Evolutionary conservation across 2,113 vertebrate species (phyloP).

Genomic region (Platycercus adscitus): DNA sequence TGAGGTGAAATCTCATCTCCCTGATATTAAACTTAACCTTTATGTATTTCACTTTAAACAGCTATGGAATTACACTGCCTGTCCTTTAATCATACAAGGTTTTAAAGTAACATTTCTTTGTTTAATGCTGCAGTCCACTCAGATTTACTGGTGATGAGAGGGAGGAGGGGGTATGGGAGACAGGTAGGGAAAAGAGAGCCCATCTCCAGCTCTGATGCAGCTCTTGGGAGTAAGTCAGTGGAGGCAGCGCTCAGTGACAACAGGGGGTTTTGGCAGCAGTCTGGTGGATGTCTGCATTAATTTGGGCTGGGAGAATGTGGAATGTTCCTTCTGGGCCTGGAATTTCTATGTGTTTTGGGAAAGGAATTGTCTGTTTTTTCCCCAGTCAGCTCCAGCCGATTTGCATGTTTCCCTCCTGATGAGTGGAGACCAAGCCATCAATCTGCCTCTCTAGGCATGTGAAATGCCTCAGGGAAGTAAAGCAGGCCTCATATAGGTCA

Average conservation of each 20-base stretch:
- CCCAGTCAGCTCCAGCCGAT: rapidly evolving
- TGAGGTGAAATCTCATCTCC: not conserved
- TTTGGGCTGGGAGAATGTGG: not conserved
- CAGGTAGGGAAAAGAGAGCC: not conserved
- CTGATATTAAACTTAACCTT: slow-evolving; percentile 55
- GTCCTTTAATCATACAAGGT: not conserved
- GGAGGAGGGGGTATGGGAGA: not conserved
- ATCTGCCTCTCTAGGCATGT: not conserved
- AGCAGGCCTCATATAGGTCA: not conserved
- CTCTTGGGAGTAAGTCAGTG: not conserved
- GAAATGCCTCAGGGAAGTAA: not conserved
- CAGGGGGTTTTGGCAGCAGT: not conserved
- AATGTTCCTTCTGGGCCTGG: not conserved
- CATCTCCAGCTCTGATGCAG: not conserved
- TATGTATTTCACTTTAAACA: not conserved
- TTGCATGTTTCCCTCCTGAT: too few relatives aligned
- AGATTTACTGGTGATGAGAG: not conserved
- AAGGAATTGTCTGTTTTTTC: not conserved
- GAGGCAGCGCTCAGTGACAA: not conserved
- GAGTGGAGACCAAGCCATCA: not conserved
- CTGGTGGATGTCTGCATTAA: not conserved
- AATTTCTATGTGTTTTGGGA: not conserved
- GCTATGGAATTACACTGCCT: not conserved
- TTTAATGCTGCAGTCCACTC: not conserved
- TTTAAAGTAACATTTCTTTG: not conserved